Conservation (phyloP, 2,888 invertebrate genomes). For the Lasioglossum morio region DNA sequence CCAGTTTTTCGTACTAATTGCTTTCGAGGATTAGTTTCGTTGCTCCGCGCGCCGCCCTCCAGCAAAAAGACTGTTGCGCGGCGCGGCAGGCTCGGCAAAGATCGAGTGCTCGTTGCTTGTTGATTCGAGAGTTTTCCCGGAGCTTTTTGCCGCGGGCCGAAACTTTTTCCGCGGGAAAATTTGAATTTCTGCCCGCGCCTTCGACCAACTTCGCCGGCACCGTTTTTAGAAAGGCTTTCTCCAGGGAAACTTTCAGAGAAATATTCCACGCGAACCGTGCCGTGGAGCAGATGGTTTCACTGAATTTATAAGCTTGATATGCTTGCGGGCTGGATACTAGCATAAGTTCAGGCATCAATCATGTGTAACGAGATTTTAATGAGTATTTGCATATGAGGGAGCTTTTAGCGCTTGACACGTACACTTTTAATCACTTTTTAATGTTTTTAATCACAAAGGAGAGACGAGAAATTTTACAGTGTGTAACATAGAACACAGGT, state of each 20-base stretch:
- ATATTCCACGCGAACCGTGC: neutral
- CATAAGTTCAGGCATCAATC: neutral
- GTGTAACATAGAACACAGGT: neutral
- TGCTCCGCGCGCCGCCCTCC: neutral
- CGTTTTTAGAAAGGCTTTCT: neutral
- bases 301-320: neutral
- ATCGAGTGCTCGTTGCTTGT: neutral
- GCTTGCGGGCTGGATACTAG: neutral
- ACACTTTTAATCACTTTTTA: neutral
- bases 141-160: neutral
- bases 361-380: neutral
- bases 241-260: neutral
- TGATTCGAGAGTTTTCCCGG: neutral
- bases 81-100: neutral
- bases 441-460: no score
- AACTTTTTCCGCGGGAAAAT: constrained; percentile 12
- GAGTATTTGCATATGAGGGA: neutral
- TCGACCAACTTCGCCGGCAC: neutral
- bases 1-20: constrained; percentile 20
- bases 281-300: neutral
- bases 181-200: neutral
- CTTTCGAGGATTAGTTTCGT: constrained; percentile 10
- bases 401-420: neutral
- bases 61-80: constrained; percentile 5
- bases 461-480: no score